Conservation (phyloP, 2,888 invertebrate genomes). For the Loripinus fragilis region DNA sequence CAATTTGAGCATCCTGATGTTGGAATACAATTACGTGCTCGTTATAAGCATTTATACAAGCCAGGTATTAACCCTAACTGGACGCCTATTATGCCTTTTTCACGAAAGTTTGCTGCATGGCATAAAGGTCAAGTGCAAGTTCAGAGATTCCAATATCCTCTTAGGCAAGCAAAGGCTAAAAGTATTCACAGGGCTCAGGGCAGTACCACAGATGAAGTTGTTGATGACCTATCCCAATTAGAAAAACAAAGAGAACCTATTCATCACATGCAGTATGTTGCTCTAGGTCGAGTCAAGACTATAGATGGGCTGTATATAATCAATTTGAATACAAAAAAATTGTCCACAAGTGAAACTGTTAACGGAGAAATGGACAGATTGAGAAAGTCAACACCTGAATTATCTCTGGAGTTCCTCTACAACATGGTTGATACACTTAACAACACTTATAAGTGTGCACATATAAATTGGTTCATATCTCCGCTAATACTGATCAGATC, state of each 20-base stretch:
- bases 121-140: conserved; percentile 32
- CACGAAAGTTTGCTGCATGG: conserved; percentile 40
- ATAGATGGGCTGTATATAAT: conserved; percentile 30
- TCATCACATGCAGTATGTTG: conserved; percentile 51
- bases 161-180: conserved; percentile 39
- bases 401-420: conserved; percentile 2
- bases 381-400: neutral
- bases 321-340: conserved; percentile 30
- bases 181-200: conserved; percentile 51
- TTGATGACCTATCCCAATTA: conserved; percentile 29
- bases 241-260: conserved; percentile 13
- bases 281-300: conserved; percentile 32
- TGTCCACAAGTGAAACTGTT: conserved; percentile 24
- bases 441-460: too few species aligned
- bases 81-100: conserved; percentile 36
- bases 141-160: conserved; percentile 43
- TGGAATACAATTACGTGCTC: neutral
- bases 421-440: too few species aligned
- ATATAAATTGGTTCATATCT: too few species aligned
- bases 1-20: neutral
- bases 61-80: neutral
- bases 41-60: neutral
- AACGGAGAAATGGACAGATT: conserved; percentile 32
- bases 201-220: conserved; percentile 27
- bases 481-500: too few species aligned